Evolutionary conservation across 2,113 vertebrate genomes (phyloP).

Genomic region (human (Homo sapiens)): GRCh38 chr3:97530001-97530500

Average conservation of each 20-base stretch:
- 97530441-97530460: conserved; percentile 33
- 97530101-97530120: background rate
- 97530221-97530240: background rate
- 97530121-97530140: background rate
- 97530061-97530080: background rate
- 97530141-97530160: background rate
- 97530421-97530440: background rate
- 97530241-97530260: background rate
- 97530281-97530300: background rate
- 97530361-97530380: background rate
- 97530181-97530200: background rate
- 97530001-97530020: background rate
- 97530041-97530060: conserved; percentile 39
- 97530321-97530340: background rate
- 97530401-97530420: background rate
- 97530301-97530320: background rate
- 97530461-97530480: conserved; percentile 44
- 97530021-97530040: conserved; percentile 37
- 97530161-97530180: background rate
- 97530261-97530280: background rate
- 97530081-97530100: background rate
- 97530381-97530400: background rate
- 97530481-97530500: background rate
- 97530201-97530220: background rate
- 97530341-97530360: background rate